Percentiles rank a stretch among this genome's conserved stretches.
These are phyloP conservation scores for Typhlomys cinereus DNA, from an alignment of 2,113 vertebrate genomes.

Conservation along the genomic window DNA sequence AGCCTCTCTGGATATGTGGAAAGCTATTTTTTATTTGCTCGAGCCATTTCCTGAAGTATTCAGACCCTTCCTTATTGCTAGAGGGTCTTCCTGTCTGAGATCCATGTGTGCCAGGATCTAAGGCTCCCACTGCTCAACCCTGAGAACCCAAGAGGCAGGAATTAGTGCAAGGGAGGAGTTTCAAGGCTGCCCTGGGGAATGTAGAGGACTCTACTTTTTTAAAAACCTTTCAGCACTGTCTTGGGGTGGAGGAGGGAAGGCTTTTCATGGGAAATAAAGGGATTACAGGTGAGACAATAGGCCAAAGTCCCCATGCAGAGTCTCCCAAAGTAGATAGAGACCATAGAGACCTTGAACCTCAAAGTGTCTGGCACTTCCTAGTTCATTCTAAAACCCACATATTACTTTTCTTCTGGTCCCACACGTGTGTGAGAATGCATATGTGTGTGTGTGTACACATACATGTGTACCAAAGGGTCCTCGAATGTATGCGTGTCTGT, in stretches of 20 bases:
- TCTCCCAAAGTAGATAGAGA: background rate
- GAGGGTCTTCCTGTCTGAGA: background rate
- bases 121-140: background rate
- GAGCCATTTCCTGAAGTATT: background rate
- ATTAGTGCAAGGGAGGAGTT: background rate
- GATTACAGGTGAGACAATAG: background rate
- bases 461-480: too few species aligned
- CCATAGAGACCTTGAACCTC: background rate
- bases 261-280: background rate
- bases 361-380: background rate
- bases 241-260: background rate
- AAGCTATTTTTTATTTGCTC: background rate
- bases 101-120: background rate
- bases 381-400: background rate
- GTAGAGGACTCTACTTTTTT: background rate
- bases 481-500: too few species aligned
- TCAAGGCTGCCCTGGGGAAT: background rate
- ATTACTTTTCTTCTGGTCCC: background rate
- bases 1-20: background rate
- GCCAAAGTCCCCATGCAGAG: too few species aligned
- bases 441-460: too few species aligned
- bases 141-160: background rate
- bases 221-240: background rate
- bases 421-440: too few species aligned
- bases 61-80: background rate